Evolutionary conservation across 92 coral and sea anemone species (phyloP).

Genomic region (Zoanthus solanderi): DNA sequence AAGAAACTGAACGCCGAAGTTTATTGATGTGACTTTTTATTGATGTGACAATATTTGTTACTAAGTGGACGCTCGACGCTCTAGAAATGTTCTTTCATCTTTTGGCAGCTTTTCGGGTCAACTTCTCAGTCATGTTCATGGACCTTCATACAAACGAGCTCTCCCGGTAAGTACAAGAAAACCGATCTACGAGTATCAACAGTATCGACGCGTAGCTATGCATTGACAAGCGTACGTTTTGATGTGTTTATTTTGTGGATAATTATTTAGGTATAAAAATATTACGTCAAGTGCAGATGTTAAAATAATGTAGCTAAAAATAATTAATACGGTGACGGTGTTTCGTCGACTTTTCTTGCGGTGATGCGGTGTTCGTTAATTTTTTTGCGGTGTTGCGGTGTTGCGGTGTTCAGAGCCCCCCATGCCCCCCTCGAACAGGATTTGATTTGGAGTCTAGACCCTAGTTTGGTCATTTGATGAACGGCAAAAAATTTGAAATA

Average conservation of each 20-base stretch:
- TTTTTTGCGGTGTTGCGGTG: slow-evolving; percentile 55
- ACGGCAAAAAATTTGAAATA: too few relatives aligned
- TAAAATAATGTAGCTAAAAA: slow-evolving; percentile 47
- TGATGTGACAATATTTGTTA: slow-evolving; percentile 25
- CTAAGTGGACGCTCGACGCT: slow-evolving; percentile 29
- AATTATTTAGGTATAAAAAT: too few relatives aligned
- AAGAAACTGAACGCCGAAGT: slow-evolving; percentile 33
- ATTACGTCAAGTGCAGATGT: slow-evolving; percentile 37
- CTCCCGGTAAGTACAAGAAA: not conserved
- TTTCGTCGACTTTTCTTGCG: slow-evolving; percentile 45
- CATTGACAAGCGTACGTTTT: slow-evolving; percentile 6
- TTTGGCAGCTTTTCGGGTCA: slow-evolving; percentile 12
- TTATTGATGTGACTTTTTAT: slow-evolving; percentile 20
- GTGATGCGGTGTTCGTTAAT: slow-evolving; percentile 58
- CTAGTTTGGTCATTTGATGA: too few relatives aligned
- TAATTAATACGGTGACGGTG: not conserved
- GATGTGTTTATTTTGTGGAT: too few relatives aligned
- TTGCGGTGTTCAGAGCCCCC: slow-evolving; percentile 58
- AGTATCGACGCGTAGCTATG: slow-evolving; percentile 14
- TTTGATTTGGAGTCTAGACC: too few relatives aligned
- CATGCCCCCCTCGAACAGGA: slow-evolving; percentile 13
- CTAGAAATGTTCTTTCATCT: not conserved
- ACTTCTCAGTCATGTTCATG: slow-evolving; percentile 2
- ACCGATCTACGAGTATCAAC: slow-evolving; percentile 21
- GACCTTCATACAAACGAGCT: not conserved